These are phyloP conservation scores for Oreochromis aureus DNA, from an alignment of 2,113 vertebrate species.

Conservation along the genomic window DNA sequence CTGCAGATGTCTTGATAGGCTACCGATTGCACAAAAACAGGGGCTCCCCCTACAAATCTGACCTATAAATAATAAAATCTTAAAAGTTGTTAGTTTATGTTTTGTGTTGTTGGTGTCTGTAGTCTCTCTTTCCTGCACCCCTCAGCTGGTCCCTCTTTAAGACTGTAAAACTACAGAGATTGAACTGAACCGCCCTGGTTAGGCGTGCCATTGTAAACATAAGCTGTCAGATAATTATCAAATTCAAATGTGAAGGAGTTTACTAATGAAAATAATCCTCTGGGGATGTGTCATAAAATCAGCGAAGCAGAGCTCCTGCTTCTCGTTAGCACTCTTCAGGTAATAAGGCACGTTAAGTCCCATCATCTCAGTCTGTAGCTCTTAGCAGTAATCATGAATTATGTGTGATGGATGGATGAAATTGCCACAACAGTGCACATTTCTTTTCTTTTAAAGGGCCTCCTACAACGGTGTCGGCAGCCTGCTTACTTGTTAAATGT, in stretches of 20 bases:
- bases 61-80: background rate
- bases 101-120: fast-evolving
- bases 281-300: background rate
- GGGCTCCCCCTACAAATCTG: background rate
- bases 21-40: background rate
- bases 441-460: background rate
- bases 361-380: background rate
- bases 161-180: fast-evolving
- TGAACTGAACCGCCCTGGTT: background rate
- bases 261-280: background rate
- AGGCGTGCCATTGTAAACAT: background rate
- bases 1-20: background rate
- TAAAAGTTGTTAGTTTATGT: fast-evolving
- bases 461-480: background rate
- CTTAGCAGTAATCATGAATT: background rate
- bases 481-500: fast-evolving
- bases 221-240: background rate
- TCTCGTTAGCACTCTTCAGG: background rate
- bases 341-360: background rate
- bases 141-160: background rate
- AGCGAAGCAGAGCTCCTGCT: background rate
- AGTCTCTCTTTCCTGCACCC: background rate
- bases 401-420: background rate
- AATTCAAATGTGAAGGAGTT: background rate
- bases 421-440: background rate